Evolutionary conservation across 2,113 vertebrate species (phyloP).

Genomic region (Zosterops hypoxanthus): DNA sequence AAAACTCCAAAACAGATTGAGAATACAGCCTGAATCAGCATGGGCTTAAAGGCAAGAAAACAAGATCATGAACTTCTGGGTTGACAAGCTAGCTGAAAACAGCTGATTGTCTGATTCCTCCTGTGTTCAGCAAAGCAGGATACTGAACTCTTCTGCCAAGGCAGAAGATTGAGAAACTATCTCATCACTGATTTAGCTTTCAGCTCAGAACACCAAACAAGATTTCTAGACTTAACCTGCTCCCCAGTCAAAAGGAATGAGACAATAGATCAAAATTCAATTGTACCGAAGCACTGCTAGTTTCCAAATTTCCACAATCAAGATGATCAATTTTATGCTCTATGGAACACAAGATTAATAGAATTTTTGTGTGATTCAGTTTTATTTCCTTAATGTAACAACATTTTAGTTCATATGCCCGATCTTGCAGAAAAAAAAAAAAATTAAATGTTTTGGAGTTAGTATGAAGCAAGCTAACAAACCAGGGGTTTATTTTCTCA

Average conservation of each 20-base stretch:
- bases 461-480: neutral
- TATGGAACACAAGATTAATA: neutral
- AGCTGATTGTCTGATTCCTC: neutral
- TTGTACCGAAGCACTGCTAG: neutral
- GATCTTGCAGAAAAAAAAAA: neutral
- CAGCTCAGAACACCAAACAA: neutral
- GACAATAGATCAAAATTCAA: neutral
- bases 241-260: neutral
- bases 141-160: neutral
- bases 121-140: neutral
- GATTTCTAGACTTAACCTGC: neutral
- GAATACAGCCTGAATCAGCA: neutral
- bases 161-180: neutral
- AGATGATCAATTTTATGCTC: neutral
- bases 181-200: neutral
- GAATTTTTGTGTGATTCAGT: neutral
- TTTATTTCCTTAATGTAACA: neutral
- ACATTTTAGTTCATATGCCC: neutral
- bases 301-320: neutral
- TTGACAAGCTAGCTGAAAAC: neutral
- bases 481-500: neutral
- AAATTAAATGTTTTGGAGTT: neutral
- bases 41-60: neutral
- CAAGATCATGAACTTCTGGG: neutral
- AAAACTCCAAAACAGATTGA: neutral